Evolutionary conservation across 1,140 invertebrate species (phyloP).

Genomic region (Doryteuthis pealeii): DNA sequence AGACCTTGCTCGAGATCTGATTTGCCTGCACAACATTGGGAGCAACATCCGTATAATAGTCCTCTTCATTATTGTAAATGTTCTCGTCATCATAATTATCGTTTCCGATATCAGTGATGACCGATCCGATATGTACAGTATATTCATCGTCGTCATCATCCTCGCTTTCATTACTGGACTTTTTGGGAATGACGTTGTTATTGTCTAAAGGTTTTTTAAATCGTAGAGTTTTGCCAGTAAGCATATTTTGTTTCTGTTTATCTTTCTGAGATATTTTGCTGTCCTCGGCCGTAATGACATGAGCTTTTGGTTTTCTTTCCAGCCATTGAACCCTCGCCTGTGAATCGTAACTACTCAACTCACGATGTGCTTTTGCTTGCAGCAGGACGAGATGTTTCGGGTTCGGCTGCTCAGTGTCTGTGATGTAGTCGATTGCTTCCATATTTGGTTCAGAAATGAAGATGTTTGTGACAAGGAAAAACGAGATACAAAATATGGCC

Average conservation of each 20-base stretch:
- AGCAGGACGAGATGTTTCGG: background rate
- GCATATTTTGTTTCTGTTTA: background rate
- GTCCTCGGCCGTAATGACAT: background rate
- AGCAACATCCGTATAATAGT: background rate
- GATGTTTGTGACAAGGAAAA: background rate
- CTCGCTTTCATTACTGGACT: background rate
- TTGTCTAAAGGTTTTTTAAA: background rate
- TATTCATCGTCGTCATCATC: background rate
- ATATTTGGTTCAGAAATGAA: slow-evolving; percentile 4
- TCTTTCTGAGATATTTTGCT: background rate
- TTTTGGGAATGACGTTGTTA: background rate
- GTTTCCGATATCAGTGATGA: background rate
- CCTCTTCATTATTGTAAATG: background rate
- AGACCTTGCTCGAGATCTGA: background rate
- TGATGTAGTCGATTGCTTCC: background rate
- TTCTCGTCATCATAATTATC: background rate
- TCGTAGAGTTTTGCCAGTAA: background rate
- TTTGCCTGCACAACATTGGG: background rate
- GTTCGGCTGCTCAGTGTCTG: background rate
- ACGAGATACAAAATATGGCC: background rate
- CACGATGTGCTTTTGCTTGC: background rate
- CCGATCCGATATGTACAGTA: background rate
- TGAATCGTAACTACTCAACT: background rate
- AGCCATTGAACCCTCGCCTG: background rate
- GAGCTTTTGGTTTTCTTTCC: background rate